A percentile compares a stretch with the other conserved stretches of the same genome.
Conservation (phyloP, 2,113 vertebrate species). For the Accipiter cooperii region DNA sequence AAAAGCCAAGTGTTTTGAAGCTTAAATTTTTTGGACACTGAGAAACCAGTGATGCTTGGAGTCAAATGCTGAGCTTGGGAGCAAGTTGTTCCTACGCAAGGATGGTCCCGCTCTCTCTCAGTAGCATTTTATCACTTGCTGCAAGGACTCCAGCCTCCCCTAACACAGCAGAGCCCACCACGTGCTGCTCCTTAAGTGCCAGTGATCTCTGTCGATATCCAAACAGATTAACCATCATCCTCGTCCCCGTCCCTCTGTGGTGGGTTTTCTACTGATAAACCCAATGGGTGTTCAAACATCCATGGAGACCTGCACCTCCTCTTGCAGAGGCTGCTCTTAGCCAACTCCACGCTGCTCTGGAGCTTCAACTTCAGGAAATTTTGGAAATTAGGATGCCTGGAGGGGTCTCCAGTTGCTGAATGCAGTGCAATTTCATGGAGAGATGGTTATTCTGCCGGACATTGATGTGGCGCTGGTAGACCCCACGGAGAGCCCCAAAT, state of each 20-base stretch:
- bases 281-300: background rate
- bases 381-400: background rate
- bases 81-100: rapidly evolving
- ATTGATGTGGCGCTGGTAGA: background rate
- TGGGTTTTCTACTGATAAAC: background rate
- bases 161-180: background rate
- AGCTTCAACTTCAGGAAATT: background rate
- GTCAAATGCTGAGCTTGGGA: background rate
- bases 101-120: background rate
- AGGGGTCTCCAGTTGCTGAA: background rate
- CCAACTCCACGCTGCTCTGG: background rate
- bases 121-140: background rate
- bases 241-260: background rate
- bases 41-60: background rate
- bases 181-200: background rate
- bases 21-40: background rate
- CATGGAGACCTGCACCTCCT: background rate
- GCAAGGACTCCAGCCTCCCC: background rate
- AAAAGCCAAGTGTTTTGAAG: background rate
- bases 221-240: background rate
- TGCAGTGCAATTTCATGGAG: rapidly evolving
- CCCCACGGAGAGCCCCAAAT: rapidly evolving
- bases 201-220: rapidly evolving
- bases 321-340: background rate
- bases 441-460: rapidly evolving